Conservation (phyloP, 2,797 vertebrate genomes). For the Syngnathus rostellatus region DNA sequence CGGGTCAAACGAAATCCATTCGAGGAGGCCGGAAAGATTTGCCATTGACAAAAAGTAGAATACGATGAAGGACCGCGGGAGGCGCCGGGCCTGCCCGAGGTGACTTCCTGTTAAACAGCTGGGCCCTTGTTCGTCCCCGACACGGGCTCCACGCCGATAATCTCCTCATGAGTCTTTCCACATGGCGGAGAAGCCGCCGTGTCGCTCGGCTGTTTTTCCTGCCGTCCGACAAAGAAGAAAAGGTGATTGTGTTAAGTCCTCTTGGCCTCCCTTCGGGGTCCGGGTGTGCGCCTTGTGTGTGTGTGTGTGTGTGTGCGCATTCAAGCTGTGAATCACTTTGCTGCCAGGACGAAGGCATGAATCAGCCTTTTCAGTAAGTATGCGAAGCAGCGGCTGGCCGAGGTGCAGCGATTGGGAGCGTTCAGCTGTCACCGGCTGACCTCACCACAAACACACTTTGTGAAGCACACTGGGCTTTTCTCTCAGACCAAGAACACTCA, state of each 20-base stretch:
- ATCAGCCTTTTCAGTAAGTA: constrained; percentile 63
- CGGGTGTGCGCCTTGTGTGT: constrained; percentile 51
- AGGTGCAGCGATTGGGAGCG: constrained; percentile 57
- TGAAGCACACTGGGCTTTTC: constrained; percentile 53
- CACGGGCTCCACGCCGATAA: constrained; percentile 46
- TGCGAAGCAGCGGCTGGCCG: constrained; percentile 53
- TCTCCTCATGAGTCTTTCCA: constrained; percentile 66
- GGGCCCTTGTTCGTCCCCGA: constrained; percentile 47
- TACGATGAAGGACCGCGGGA: constrained; percentile 45
- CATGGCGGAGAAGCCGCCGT: constrained; percentile 52
- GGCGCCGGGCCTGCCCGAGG: constrained; percentile 55
- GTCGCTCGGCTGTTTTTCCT: constrained; percentile 64
- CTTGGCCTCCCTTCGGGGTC: constrained; percentile 46
- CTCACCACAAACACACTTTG: constrained; percentile 67
- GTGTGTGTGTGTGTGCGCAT: constrained; percentile 12
- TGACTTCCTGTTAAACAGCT: constrained; percentile 71
- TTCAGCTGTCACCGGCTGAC: constrained; percentile 69
- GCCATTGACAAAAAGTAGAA: too few relatives aligned
- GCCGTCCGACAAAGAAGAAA: constrained; percentile 64
- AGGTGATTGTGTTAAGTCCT: constrained; percentile 64
- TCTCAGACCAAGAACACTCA: constrained; percentile 52
- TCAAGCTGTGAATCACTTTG: constrained; percentile 49
- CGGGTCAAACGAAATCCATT: constrained; percentile 3
- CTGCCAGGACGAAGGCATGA: constrained; percentile 56
- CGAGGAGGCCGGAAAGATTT: constrained; percentile 13